Conservation (phyloP, 2,113 vertebrate genomes). For the Leucosticte australis region DNA sequence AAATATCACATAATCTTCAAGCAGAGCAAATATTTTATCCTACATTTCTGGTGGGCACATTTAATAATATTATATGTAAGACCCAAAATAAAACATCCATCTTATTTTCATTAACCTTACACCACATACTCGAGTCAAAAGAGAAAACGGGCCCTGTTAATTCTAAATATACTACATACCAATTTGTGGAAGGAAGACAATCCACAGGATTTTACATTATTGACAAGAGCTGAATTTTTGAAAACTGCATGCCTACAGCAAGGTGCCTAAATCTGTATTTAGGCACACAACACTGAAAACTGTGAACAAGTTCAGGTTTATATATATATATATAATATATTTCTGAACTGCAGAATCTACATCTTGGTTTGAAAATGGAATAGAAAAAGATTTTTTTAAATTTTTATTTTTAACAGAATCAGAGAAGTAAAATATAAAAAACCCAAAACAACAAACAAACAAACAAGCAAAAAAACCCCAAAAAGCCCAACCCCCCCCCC, state of each 20-base stretch:
- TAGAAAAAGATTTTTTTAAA: background rate
- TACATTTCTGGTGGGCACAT: conserved; percentile 66
- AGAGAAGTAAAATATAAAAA: background rate
- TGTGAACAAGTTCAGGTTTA: background rate
- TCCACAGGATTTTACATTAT: background rate
- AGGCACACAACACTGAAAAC: background rate
- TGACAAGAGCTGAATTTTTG: background rate
- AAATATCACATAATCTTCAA: conserved; percentile 75
- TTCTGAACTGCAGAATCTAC: background rate
- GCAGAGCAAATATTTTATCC: conserved; percentile 71
- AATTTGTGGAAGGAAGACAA: conserved; percentile 26
- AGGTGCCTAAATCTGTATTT: background rate
- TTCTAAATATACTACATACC: background rate
- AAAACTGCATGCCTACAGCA: background rate
- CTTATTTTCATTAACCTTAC: conserved; percentile 53
- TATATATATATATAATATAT: too few relatives aligned
- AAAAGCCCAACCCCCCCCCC: background rate
- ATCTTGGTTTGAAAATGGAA: background rate
- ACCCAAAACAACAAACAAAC: too few relatives aligned
- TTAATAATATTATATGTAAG: conserved; percentile 57
- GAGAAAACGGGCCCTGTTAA: background rate
- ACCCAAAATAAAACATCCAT: conserved; percentile 46
- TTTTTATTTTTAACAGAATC: background rate
- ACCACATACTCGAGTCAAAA: background rate
- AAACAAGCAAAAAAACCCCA: background rate